Percentiles rank a stretch among this genome's conserved stretches.
Conservation (phyloP, 2,113 vertebrate genomes). For the Desmodus rotundus region DNA sequence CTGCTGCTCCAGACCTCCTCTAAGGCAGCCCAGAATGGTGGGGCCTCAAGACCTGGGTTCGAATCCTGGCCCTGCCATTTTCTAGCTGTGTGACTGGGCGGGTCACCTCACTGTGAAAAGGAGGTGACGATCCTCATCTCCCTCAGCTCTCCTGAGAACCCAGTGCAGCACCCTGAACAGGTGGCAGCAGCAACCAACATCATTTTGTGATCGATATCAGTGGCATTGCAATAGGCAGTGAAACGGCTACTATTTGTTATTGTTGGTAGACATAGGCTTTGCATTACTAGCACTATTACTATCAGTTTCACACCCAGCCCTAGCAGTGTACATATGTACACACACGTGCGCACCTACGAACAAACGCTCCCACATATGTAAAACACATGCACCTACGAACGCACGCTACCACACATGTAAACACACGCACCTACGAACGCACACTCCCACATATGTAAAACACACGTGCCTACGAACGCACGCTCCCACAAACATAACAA, state of each 20-base stretch:
- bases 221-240: not conserved
- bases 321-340: fast-evolving
- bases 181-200: not conserved
- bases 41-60: not conserved
- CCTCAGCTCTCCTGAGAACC: not conserved
- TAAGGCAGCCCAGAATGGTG: not conserved
- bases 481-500: not conserved
- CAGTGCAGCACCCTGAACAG: fast-evolving
- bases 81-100: not conserved
- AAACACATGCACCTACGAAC: fast-evolving
- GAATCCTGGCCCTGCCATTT: not conserved
- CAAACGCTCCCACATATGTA: no score
- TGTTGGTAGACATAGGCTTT: not conserved
- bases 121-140: not conserved
- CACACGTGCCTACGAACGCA: no score
- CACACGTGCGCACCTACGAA: fast-evolving
- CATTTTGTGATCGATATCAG: not conserved
- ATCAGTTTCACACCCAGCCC: not conserved
- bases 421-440: no score
- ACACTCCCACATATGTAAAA: not conserved
- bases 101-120: not conserved
- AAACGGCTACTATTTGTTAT: not conserved
- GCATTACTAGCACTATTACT: not conserved
- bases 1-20: no score
- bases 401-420: not conserved